These are phyloP conservation scores for Calliopum simillimum DNA, from an alignment of 2,888 invertebrate genomes.

Conservation along the genomic window DNA sequence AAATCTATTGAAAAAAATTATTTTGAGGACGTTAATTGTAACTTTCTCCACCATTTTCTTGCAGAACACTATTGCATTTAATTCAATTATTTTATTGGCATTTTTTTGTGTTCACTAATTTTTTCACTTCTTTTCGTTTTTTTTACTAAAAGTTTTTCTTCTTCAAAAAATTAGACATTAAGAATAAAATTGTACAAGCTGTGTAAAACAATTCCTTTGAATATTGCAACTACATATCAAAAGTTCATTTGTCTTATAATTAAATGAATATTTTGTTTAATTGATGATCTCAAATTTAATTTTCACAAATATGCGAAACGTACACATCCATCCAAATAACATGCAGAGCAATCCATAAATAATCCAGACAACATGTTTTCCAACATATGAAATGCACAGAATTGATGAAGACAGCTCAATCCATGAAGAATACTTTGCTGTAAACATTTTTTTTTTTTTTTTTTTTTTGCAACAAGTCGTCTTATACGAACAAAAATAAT, in stretches of 20 bases:
- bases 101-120: too few species aligned
- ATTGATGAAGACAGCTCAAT: constrained; percentile 12
- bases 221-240: constrained; percentile 23
- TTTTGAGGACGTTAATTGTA: too few species aligned
- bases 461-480: too few species aligned
- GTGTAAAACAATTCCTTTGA: constrained; percentile 19
- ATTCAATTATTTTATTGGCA: too few species aligned
- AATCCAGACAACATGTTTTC: too few species aligned
- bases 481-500: background rate
- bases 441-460: background rate
- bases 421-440: background rate
- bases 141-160: too few species aligned
- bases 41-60: too few species aligned
- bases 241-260: constrained; percentile 1
- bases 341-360: too few species aligned
- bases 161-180: too few species aligned
- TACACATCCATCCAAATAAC: background rate
- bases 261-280: background rate
- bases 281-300: background rate
- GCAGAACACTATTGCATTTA: too few species aligned
- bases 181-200: background rate
- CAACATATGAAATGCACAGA: background rate
- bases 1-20: too few species aligned
- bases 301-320: background rate
- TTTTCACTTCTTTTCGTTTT: too few species aligned